Base-by-base conservation (phyloP, 2,888 invertebrate genomes). In the Kuschelorhynchus macadamiae region DNA sequence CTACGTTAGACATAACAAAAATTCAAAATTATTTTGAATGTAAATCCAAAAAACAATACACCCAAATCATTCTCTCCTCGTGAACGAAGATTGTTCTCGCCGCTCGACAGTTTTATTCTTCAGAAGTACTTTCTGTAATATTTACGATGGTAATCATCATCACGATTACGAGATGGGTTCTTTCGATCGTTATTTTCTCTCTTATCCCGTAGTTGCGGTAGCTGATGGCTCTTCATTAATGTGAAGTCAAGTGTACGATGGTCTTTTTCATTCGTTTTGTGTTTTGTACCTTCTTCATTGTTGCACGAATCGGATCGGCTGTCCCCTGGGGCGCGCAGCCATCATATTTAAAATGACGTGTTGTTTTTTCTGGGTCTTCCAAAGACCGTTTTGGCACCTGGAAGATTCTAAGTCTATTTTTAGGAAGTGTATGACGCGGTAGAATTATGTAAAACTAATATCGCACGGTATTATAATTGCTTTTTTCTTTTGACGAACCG, bases 211-310 rank as follows among this genome's bases (percentile, higher is more conserved):
- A 60, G 33, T 63, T 63, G 63, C 17, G 63, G 67, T 67, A 67
- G 61, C 67, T 46, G 56, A 55, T 61, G 55, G 67, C 47, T 61
- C 47, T 61, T 67, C 67, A 67, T 67, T 67, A 67, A 67, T 55
- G 61, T 67, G 47, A 61, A 67, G 67, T 67, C 67, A 67, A 67
- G 67, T 67, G 67, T 67, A 56, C 61, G 53, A 61, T 49, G 63
- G 56, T 47, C 59, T 60, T 61, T 49, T 42, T 44, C 33, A 53
- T 42, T 62, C 62, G 7, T 67, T 60, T 66, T 66, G 39, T 65
- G 49, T 59, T 46, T 56, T 66, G 21, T 53, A 46, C 47, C 53
- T 63, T 66, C 53, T 66, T 60, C 30, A 50, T 39, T 50, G 20
- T 30, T 42, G 60, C 53, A 20, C 30, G 55, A 52, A 50, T 66